Evolutionary conservation across 1,140 invertebrate genomes (phyloP).

Genomic region (Metopolophium dirhodum): DNA sequence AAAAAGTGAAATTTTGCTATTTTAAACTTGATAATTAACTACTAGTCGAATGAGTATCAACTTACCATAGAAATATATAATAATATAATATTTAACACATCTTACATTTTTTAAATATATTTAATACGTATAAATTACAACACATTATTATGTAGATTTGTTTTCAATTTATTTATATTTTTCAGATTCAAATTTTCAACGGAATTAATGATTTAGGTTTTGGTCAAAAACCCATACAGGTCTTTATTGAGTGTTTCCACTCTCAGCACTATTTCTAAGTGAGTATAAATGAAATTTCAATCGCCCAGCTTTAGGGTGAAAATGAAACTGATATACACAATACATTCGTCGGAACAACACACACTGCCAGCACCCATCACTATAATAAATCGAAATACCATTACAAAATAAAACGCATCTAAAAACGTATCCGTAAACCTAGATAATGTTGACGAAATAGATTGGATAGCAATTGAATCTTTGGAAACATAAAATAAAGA

Average conservation of each 20-base stretch:
- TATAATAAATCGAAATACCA: constrained; percentile 5
- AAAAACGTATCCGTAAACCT: not conserved
- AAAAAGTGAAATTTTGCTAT: no score
- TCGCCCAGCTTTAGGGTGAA: not conserved
- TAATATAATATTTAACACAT: not conserved
- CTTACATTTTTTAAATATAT: not conserved
- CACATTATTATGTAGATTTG: not conserved
- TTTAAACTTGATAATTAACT: no score
- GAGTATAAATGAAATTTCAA: not conserved
- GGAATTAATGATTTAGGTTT: not conserved
- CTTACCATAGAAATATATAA: no score
- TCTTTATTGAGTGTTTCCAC: not conserved
- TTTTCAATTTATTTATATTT: not conserved
- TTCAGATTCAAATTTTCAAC: not conserved
- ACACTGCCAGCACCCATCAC: not conserved
- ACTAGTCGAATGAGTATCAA: no score
- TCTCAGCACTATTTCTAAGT: not conserved
- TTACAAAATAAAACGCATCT: not conserved
- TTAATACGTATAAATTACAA: not conserved
- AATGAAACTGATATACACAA: not conserved
- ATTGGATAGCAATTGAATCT: not conserved
- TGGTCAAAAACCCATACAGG: not conserved
- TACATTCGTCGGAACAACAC: not conserved
- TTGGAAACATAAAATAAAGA: not conserved
- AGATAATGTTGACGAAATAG: not conserved